phyloP scores from a whole-genome alignment of 2,113 vertebrate genomes.

The Mus pahari region DNA sequence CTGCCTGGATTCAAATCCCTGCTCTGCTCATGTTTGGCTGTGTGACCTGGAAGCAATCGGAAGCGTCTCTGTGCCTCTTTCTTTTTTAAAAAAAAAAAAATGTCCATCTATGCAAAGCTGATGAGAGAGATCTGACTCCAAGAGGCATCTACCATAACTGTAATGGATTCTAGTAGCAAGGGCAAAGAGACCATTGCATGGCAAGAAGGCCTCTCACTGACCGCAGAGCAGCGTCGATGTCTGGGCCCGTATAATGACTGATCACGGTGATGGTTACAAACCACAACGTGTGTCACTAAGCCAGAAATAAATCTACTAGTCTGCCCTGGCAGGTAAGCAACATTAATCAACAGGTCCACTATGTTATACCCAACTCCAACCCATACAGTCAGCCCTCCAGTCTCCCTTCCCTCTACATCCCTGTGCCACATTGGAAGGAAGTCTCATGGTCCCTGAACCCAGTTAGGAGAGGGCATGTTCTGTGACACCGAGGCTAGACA shows the following conservation, averaged over 20 bases:
- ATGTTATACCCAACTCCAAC: not conserved
- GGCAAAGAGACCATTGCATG: not conserved
- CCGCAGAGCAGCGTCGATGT: not conserved
- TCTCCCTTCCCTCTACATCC: not conserved
- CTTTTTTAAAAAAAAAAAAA: not conserved
- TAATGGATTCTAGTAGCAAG: not conserved
- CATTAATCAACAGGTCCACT: not conserved
- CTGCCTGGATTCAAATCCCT: not conserved
- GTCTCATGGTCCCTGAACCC: not conserved
- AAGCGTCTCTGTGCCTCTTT: not conserved
- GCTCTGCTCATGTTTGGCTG: not conserved
- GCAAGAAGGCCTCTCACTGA: not conserved
- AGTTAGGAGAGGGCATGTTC: fast-evolving
- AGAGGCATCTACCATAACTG: fast-evolving
- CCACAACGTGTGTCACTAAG: not conserved
- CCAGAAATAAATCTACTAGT: not conserved
- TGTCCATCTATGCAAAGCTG: fast-evolving
- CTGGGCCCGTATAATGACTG: fast-evolving
- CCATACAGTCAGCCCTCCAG: not conserved
- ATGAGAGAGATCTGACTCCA: not conserved
- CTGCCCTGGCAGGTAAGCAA: not conserved
- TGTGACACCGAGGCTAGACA: not conserved
- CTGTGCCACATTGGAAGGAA: not conserved
- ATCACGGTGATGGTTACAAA: not conserved
- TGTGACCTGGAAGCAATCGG: not conserved